These are phyloP conservation scores for Alosa sapidissima DNA, from an alignment of 2,797 vertebrate genomes.

Conservation along the genomic window DNA sequence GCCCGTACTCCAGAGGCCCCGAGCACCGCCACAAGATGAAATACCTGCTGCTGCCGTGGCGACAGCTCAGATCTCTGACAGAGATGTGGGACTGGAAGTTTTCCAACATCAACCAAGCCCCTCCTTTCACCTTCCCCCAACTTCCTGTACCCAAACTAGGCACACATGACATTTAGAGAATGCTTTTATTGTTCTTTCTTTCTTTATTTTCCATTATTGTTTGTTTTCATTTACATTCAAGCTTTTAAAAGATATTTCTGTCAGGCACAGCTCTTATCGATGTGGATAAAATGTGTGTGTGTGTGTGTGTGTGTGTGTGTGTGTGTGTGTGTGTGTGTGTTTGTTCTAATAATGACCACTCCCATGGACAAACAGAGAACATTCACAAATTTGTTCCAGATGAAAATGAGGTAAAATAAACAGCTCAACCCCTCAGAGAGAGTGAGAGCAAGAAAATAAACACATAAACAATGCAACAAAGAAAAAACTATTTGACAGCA, in stretches of 20 bases:
- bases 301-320: conserved; percentile 3
- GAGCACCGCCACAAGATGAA: conserved; percentile 62
- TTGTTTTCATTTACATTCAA: background rate
- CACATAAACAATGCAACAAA: too few species aligned
- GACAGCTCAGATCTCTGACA: conserved; percentile 47
- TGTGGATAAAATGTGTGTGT: background rate
- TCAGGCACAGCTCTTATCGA: background rate
- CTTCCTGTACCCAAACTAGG: background rate
- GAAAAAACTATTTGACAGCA: too few species aligned
- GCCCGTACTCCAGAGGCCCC: conserved; percentile 59
- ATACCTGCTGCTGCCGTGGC: conserved; percentile 60
- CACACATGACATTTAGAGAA: background rate
- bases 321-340: conserved; percentile 1
- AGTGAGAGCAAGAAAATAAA: background rate
- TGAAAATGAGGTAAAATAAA: background rate
- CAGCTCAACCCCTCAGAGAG: background rate
- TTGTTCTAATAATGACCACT: background rate
- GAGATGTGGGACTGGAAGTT: conserved; percentile 11
- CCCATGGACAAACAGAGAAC: background rate
- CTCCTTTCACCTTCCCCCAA: conserved; percentile 22
- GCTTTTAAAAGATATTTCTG: background rate
- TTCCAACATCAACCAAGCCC: background rate
- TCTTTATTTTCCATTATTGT: background rate
- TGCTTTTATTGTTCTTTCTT: background rate
- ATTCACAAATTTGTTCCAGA: background rate